Evolutionary conservation across 2,797 vertebrate species (phyloP).

Genomic region (Sebastes aleutianus): DNA sequence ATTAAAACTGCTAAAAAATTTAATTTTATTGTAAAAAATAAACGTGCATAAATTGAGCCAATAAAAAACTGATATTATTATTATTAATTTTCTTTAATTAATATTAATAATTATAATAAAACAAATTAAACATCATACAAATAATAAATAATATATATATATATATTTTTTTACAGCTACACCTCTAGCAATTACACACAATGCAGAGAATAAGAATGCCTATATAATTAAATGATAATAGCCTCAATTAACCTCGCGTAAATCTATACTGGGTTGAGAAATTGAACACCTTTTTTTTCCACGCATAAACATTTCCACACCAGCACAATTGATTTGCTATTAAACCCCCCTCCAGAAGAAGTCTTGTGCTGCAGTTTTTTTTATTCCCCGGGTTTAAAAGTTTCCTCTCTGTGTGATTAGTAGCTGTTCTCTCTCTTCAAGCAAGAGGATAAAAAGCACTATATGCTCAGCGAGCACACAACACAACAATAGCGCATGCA

Average conservation of each 20-base stretch:
- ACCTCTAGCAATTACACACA: neutral
- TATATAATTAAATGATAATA: slow-evolving; percentile 15
- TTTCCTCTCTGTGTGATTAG: slow-evolving; percentile 55
- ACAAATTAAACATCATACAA: neutral
- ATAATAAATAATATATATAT: neutral
- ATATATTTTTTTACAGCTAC: neutral
- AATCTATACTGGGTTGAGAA: slow-evolving; percentile 11
- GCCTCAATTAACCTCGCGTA: slow-evolving; percentile 36
- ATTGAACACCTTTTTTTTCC: slow-evolving; percentile 6
- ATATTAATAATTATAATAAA: neutral
- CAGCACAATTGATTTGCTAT: slow-evolving; percentile 33
- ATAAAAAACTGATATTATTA: neutral
- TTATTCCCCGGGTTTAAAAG: slow-evolving; percentile 44
- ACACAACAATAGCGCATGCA: slow-evolving; percentile 80
- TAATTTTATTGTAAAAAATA: slow-evolving; percentile 2
- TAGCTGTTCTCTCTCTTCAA: slow-evolving; percentile 41
- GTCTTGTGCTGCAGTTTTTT: slow-evolving; percentile 32
- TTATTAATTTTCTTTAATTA: neutral
- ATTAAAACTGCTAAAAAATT: neutral
- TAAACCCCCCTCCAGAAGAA: neutral
- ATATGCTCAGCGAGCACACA: slow-evolving; percentile 76
- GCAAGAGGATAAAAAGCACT: slow-evolving; percentile 68
- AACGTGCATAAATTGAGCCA: neutral
- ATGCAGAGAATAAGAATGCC: neutral
- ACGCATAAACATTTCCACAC: slow-evolving; percentile 27